Conservation (phyloP, 2,797 vertebrate species). For the Enteromius thamalakanensis region DNA sequence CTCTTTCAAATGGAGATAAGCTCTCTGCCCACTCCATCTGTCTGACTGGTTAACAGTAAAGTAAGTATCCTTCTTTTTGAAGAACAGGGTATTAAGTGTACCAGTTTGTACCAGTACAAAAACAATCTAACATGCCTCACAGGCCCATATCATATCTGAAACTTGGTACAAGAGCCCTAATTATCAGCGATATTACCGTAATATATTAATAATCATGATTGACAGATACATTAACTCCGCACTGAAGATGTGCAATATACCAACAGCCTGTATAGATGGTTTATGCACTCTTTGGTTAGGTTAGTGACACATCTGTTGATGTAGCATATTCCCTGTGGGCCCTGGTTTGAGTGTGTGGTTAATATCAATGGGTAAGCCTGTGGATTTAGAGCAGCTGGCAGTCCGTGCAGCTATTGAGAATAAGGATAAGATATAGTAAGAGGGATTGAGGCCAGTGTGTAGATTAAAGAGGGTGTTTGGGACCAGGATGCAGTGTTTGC, state of each 20-base stretch:
- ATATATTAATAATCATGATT: neutral
- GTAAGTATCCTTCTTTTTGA: constrained; percentile 7
- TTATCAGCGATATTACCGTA: neutral
- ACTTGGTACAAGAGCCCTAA: neutral
- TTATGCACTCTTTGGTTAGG: neutral
- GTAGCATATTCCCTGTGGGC: constrained; percentile 57
- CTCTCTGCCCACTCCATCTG: constrained; percentile 44
- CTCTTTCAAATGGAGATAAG: constrained; percentile 31
- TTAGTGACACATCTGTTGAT: constrained; percentile 31
- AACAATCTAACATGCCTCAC: neutral
- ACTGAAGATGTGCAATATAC: neutral
- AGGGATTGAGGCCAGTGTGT: constrained; percentile 66
- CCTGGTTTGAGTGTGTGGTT: constrained; percentile 51
- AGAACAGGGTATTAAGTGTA: constrained; percentile 2
- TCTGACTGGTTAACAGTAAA: constrained; percentile 30
- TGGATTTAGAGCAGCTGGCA: constrained; percentile 72
- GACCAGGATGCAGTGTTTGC: constrained; percentile 56
- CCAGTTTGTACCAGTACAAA: too few relatives aligned
- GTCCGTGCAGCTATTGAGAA: constrained; percentile 40
- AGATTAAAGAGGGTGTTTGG: constrained; percentile 55
- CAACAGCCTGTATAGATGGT: too few relatives aligned
- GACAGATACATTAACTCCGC: constrained; percentile 5
- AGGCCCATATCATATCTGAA: neutral
- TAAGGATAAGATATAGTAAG: constrained; percentile 58
- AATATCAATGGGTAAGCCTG: constrained; percentile 51